These are phyloP conservation scores for Phenacoccus solenopsis DNA, from an alignment of 1,140 invertebrate genomes.

Conservation along the genomic window DNA sequence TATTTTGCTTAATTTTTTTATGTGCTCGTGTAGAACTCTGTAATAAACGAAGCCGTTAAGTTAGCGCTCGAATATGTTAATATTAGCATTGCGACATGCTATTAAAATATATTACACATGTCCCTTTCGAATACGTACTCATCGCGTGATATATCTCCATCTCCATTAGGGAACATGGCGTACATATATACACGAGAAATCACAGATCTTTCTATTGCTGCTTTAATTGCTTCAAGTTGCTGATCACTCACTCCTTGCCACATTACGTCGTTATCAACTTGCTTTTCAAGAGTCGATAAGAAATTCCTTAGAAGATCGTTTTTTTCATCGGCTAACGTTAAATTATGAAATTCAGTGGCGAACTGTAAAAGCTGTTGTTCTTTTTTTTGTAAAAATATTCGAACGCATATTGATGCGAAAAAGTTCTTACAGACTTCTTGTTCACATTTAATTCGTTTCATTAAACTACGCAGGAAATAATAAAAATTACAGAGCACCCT, in stretches of 20 bases:
- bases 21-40: slow-evolving; percentile 75
- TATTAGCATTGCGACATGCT: neutral
- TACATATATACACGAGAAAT: slow-evolving; percentile 83
- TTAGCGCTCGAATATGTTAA: neutral
- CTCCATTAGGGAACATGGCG: slow-evolving; percentile 92
- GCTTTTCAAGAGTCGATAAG: slow-evolving; percentile 39
- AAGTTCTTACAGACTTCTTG: slow-evolving; percentile 61
- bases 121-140: slow-evolving; percentile 44
- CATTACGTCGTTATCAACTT: slow-evolving; percentile 52
- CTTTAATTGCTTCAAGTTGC: slow-evolving; percentile 53
- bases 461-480: slow-evolving; percentile 37
- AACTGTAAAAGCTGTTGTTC: slow-evolving; percentile 53
- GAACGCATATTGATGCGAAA: slow-evolving; percentile 63
- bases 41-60: slow-evolving; percentile 26
- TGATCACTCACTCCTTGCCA: slow-evolving; percentile 43
- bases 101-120: neutral
- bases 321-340: slow-evolving; percentile 70
- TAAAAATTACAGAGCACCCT: neutral
- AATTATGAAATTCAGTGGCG: slow-evolving; percentile 57
- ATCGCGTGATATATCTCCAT: slow-evolving; percentile 85
- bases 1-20: slow-evolving; percentile 63
- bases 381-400: slow-evolving; percentile 60
- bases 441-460: slow-evolving; percentile 52
- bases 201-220: slow-evolving; percentile 64
- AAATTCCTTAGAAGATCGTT: slow-evolving; percentile 57